phyloP scores from a whole-genome alignment of 2,113 vertebrate genomes.

The Hemicordylus capensis region DNA sequence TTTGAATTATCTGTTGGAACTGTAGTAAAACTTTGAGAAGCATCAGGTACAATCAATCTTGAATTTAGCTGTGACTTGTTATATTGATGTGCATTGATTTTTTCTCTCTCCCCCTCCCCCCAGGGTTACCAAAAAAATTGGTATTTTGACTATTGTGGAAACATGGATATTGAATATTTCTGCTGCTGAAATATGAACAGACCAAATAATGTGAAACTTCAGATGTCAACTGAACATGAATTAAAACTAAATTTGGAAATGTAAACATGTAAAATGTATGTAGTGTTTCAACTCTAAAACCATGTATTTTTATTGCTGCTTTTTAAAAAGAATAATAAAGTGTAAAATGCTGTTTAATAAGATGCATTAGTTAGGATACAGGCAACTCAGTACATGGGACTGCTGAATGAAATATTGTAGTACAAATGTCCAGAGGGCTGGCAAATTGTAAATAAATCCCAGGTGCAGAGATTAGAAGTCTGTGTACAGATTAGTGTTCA shows the following conservation, averaged over 20 bases:
- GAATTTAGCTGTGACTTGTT: background rate
- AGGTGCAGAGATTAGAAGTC: background rate
- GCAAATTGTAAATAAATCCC: background rate
- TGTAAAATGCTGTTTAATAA: slow-evolving; percentile 1
- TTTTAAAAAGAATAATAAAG: slow-evolving; percentile 45
- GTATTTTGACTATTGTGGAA: slow-evolving; percentile 73
- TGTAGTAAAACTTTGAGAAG: background rate
- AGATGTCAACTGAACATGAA: slow-evolving; percentile 40
- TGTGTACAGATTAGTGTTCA: background rate
- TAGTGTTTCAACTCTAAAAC: slow-evolving; percentile 29
- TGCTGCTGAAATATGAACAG: slow-evolving; percentile 31
- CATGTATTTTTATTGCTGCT: slow-evolving; percentile 64
- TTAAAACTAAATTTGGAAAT: slow-evolving; percentile 54
- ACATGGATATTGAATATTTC: slow-evolving; percentile 41
- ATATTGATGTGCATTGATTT: background rate
- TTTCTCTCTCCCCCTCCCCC: slow-evolving; percentile 46
- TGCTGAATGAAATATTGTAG: background rate
- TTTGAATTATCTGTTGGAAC: background rate
- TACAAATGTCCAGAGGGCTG: background rate
- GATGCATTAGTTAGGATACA: accelerated
- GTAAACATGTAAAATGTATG: slow-evolving; percentile 53
- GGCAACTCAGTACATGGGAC: background rate
- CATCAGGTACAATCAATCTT: background rate
- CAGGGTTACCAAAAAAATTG: slow-evolving; percentile 80
- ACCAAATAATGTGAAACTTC: slow-evolving; percentile 20